phyloP scores from a whole-genome alignment of 2,888 invertebrate species.

The Folsomia manolachei region DNA sequence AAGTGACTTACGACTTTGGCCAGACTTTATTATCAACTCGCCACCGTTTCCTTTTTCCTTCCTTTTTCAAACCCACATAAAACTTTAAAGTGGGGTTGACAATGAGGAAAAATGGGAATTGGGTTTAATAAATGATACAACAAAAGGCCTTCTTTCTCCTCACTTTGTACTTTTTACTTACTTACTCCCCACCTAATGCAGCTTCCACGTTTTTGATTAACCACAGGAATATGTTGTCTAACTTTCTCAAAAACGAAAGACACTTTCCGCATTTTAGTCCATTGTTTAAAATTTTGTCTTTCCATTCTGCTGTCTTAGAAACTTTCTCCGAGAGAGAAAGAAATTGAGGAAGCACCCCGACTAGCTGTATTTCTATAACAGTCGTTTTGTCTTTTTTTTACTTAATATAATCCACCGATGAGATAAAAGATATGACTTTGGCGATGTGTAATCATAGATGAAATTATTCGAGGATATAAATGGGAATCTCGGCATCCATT shows the following conservation, averaged over 20 bases:
- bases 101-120: conserved; percentile 8
- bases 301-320: not conserved
- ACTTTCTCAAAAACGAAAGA: not conserved
- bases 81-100: conserved; percentile 8
- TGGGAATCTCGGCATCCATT: not conserved
- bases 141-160: too few relatives aligned
- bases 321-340: not conserved
- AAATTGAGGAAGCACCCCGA: too few relatives aligned
- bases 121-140: conserved; percentile 10
- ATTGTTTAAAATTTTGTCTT: not conserved
- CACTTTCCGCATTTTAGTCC: not conserved
- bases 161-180: too few relatives aligned
- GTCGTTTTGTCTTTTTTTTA: too few relatives aligned
- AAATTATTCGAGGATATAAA: not conserved
- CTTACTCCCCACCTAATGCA: conserved; percentile 1
- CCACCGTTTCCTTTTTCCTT: not conserved
- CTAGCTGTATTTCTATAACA: not conserved
- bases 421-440: not conserved
- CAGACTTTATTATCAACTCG: conserved; percentile 17
- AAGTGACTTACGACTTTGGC: conserved; percentile 21
- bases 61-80: not conserved
- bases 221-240: not conserved
- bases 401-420: not conserved
- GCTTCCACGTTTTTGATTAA: conserved; percentile 11
- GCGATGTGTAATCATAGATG: not conserved